phyloP scores from a whole-genome alignment of 2,888 invertebrate genomes.

The Phengaris alcon region DNA sequence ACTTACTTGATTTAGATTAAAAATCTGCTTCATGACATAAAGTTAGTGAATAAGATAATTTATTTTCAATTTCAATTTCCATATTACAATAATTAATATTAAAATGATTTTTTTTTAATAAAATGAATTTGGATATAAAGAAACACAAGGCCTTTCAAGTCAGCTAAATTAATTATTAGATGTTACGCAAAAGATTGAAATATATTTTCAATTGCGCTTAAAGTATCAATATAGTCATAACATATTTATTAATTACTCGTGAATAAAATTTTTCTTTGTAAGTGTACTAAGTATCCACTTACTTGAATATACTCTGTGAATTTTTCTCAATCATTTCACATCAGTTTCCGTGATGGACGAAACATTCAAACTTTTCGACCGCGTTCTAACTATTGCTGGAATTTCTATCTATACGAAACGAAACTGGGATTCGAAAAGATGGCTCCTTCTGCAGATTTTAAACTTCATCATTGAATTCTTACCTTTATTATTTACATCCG shows the following conservation, averaged over 20 bases:
- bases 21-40: too few species aligned
- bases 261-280: constrained; percentile 20
- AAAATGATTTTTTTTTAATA: too few species aligned
- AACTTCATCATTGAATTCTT: constrained; percentile 55
- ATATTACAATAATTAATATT: too few species aligned
- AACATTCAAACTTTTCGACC: constrained; percentile 54
- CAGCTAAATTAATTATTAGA: background rate
- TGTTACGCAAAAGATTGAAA: background rate
- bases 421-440: constrained; percentile 54
- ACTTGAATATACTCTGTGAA: constrained; percentile 37
- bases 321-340: constrained; percentile 41
- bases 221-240: constrained; percentile 20
- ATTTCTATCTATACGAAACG: constrained; percentile 56
- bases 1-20: too few species aligned
- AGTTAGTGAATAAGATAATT: too few species aligned
- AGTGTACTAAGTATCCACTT: background rate
- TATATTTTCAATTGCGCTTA: background rate
- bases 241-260: constrained; percentile 26
- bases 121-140: background rate
- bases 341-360: constrained; percentile 52
- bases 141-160: background rate
- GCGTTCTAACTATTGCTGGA: constrained; percentile 57
- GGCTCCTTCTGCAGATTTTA: constrained; percentile 56
- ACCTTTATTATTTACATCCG: constrained; percentile 59
- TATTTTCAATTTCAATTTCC: too few species aligned